Evolutionary conservation across 2,797 vertebrate species (phyloP).

Genomic region (Squalus acanthias): DNA sequence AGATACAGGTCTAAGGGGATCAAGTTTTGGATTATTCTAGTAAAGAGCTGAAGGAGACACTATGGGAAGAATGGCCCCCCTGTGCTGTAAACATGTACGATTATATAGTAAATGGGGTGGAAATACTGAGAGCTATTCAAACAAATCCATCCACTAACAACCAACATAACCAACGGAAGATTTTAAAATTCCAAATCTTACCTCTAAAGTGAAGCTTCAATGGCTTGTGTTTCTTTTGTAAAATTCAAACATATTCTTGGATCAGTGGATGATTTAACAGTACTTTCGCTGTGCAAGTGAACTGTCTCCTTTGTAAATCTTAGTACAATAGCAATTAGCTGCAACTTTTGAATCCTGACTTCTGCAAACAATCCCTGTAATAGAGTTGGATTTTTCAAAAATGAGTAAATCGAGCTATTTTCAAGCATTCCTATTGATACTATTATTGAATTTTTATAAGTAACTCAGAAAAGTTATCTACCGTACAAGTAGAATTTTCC

Average conservation of each 20-base stretch:
- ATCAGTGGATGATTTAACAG: background rate
- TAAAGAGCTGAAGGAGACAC: background rate
- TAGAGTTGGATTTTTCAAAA: background rate
- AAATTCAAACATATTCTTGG: background rate
- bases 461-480: background rate
- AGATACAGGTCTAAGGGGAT: background rate
- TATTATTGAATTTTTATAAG: background rate
- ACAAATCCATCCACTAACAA: background rate
- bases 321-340: background rate
- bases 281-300: background rate
- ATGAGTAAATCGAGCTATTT: background rate
- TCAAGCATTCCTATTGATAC: background rate
- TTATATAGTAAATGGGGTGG: background rate
- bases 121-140: background rate
- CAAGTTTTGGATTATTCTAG: background rate
- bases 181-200: background rate
- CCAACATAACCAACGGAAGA: background rate
- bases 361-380: background rate
- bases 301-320: background rate
- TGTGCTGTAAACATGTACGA: background rate
- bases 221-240: background rate
- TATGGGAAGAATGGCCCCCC: background rate
- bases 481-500: background rate
- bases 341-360: background rate
- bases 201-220: background rate